Percentiles rank a stretch among this genome's conserved stretches.
These are phyloP conservation scores for Tenthredo amoena DNA, from an alignment of 2,888 invertebrate species.

Conservation along the genomic window DNA sequence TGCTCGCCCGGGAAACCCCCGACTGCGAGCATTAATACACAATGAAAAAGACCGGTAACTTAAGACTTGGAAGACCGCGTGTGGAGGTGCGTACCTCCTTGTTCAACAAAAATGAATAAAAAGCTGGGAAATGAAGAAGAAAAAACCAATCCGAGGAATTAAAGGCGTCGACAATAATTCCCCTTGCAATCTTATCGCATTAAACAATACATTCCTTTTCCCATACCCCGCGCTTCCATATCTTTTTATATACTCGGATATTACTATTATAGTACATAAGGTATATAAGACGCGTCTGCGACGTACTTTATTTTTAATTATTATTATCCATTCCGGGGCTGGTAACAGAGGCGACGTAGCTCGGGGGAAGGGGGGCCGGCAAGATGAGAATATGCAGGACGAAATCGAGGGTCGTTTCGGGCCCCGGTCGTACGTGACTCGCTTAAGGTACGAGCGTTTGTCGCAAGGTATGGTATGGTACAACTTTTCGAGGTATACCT, in stretches of 20 bases:
- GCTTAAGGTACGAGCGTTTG: conserved; percentile 37
- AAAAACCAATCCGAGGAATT: neutral
- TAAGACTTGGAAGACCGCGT: conserved; percentile 33
- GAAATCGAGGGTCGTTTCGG: conserved; percentile 44
- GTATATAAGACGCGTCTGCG: conserved; percentile 21
- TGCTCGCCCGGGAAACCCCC: neutral
- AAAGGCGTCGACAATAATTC: neutral
- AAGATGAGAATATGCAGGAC: conserved; percentile 30
- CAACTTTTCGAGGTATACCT: neutral
- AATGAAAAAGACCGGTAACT: conserved; percentile 50
- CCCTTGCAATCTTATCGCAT: neutral
- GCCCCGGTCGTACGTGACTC: conserved; percentile 37
- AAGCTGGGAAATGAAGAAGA: neutral
- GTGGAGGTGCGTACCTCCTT: neutral
- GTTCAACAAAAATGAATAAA: neutral
- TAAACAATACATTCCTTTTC: neutral
- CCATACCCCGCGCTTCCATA: neutral
- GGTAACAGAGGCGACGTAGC: conserved; percentile 26
- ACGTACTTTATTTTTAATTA: conserved; percentile 46
- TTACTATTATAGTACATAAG: neutral
- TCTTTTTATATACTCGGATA: neutral
- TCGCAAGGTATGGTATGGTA: conserved; percentile 15
- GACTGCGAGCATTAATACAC: conserved; percentile 33
- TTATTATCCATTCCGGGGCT: conserved; percentile 33
- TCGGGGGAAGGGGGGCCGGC: neutral